Evolutionary conservation across 2,888 invertebrate species (phyloP).

Genomic region (Hydroisotoma schaefferi): DNA sequence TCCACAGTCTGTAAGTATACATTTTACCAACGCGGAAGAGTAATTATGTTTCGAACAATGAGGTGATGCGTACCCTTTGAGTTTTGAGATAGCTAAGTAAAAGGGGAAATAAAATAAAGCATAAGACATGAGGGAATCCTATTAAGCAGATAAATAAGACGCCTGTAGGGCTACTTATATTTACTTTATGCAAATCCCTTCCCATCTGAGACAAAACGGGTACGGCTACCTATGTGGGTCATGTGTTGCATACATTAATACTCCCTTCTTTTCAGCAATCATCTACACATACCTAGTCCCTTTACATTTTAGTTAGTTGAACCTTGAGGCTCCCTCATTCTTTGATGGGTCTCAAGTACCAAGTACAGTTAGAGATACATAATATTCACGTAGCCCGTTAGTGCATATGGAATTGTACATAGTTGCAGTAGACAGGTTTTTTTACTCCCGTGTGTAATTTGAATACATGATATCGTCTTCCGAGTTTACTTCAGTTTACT

Average conservation of each 20-base stretch:
- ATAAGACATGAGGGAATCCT: constrained; percentile 36
- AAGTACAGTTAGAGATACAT: no score
- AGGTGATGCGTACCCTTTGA: constrained; percentile 14
- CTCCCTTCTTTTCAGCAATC: no score
- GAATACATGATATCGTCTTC: no score
- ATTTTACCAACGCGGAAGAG: constrained; percentile 10
- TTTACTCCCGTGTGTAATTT: no score
- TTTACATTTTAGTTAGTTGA: constrained; percentile 23
- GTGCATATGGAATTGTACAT: no score
- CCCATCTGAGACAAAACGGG: constrained; percentile 35
- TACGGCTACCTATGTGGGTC: not conserved
- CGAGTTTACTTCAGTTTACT: constrained; percentile 13
- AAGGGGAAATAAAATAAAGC: constrained; percentile 10
- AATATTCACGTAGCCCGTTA: no score
- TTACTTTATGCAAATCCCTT: constrained; percentile 33
- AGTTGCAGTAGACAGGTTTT: no score
- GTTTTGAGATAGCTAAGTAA: no score
- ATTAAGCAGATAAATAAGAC: constrained; percentile 39
- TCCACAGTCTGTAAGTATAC: constrained; percentile 5
- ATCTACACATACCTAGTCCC: no score
- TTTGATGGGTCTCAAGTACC: no score
- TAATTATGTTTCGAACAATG: not conserved
- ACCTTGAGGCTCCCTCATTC: not conserved
- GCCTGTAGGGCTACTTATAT: constrained; percentile 35
- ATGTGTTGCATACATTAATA: constrained; percentile 7